phyloP scores from a whole-genome alignment of 2,797 vertebrate species.

The Merluccius polli region DNA sequence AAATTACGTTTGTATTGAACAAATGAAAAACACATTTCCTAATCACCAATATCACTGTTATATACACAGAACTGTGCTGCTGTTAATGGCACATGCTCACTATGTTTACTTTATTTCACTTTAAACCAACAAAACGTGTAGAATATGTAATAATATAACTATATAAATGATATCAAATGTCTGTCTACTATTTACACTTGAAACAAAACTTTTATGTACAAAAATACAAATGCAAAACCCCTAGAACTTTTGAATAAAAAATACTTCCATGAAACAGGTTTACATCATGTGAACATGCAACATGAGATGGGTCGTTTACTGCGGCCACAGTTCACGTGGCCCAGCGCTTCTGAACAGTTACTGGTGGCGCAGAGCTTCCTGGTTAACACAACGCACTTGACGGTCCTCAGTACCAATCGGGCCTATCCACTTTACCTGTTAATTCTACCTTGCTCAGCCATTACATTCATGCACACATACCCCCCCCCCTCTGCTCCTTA shows the following conservation, averaged over 20 bases:
- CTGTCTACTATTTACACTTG: constrained; percentile 69
- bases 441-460: constrained; percentile 3
- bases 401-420: constrained; percentile 41
- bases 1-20: not conserved
- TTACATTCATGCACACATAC: constrained; percentile 19
- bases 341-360: constrained; percentile 36
- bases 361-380: constrained; percentile 50
- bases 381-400: constrained; percentile 49
- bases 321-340: constrained; percentile 22
- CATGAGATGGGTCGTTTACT: constrained; percentile 32
- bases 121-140: constrained; percentile 80
- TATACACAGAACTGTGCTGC: not conserved
- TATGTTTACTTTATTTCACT: not conserved
- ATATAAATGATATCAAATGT: constrained; percentile 74
- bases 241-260: constrained; percentile 68
- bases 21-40: not conserved
- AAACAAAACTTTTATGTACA: constrained; percentile 73
- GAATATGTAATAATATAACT: constrained; percentile 80
- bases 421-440: constrained; percentile 19
- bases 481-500: constrained; percentile 56
- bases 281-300: constrained; percentile 24
- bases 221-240: constrained; percentile 80
- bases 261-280: not conserved
- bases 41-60: not conserved
- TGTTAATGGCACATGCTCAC: not conserved